Percentiles rank a stretch among this genome's conserved stretches.
Conservation (phyloP, 1,140 invertebrate species). For the Babylonia areolata region DNA sequence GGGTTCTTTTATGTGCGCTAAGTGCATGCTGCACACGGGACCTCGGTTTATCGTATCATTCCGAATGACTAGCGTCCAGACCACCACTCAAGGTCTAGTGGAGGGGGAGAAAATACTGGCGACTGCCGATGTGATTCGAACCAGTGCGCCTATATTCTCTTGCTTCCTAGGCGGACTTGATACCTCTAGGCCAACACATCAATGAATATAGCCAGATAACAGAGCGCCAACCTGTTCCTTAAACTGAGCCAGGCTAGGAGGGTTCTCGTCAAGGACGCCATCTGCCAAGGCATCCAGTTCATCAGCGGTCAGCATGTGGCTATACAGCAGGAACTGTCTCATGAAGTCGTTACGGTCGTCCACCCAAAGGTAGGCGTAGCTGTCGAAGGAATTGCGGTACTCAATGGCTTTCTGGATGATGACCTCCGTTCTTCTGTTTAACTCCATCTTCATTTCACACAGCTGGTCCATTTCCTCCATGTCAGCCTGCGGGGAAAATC, state of each 20-base stretch:
- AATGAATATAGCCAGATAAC: no score
- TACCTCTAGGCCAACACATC: no score
- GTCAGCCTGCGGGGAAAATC: no score
- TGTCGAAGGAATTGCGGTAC: constrained; percentile 74
- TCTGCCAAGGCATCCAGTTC: constrained; percentile 87
- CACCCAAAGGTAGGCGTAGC: constrained; percentile 88
- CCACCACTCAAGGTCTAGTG: no score
- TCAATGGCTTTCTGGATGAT: constrained; percentile 74
- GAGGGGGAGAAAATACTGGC: no score
- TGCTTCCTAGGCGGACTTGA: no score
- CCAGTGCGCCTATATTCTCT: no score
- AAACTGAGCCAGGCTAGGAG: constrained; percentile 92
- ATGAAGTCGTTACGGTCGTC: constrained; percentile 91
- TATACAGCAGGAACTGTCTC: constrained; percentile 93
- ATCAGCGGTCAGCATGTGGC: constrained; percentile 87
- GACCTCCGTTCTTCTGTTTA: constrained; percentile 74
- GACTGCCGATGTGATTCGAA: no score
- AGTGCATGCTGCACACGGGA: no score
- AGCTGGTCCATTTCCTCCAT: constrained; percentile 75
- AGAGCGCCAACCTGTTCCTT: constrained; percentile 85
- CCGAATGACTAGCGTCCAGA: no score
- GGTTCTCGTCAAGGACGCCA: constrained; percentile 76
- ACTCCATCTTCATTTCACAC: constrained; percentile 70
- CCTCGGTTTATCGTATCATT: no score
- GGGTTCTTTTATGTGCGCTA: no score